Conservation (phyloP, 2,888 invertebrate species). For the Lumbricus terrestris region DNA sequence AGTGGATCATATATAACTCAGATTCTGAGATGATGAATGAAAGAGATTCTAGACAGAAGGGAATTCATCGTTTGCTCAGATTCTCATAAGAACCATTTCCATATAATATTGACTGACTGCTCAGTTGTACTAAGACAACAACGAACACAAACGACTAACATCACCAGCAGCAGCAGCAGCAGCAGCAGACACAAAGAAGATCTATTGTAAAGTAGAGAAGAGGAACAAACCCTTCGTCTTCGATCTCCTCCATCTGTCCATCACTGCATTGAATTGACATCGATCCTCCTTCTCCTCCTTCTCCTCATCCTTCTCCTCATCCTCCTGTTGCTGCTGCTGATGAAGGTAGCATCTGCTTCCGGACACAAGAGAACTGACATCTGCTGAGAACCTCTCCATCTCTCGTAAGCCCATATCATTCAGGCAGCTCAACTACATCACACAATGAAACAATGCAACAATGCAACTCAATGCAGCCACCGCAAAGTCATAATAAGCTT, state of each 20-base stretch:
- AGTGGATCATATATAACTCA: background rate
- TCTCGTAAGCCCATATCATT: constrained; percentile 5
- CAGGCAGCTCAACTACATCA: background rate
- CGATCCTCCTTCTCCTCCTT: background rate
- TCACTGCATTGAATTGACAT: constrained; percentile 5
- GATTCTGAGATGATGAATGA: background rate
- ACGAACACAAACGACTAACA: background rate
- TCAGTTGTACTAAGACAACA: background rate
- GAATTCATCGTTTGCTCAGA: background rate
- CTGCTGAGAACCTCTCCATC: background rate
- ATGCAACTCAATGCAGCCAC: background rate
- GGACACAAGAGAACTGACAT: background rate
- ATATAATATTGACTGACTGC: background rate
- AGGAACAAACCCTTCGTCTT: background rate
- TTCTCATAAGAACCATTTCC: background rate
- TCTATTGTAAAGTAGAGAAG: background rate
- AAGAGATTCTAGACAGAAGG: background rate
- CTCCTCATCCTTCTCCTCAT: background rate
- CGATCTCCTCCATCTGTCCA: constrained; percentile 5
- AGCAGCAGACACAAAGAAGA: too few species aligned
- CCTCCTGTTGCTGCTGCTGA: background rate
- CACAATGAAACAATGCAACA: background rate
- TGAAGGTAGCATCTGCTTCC: background rate
- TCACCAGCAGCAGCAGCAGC: too few species aligned
- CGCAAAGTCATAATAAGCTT: background rate